Conservation (phyloP, 2,797 vertebrate species). For the Hybognathus amarus region DNA sequence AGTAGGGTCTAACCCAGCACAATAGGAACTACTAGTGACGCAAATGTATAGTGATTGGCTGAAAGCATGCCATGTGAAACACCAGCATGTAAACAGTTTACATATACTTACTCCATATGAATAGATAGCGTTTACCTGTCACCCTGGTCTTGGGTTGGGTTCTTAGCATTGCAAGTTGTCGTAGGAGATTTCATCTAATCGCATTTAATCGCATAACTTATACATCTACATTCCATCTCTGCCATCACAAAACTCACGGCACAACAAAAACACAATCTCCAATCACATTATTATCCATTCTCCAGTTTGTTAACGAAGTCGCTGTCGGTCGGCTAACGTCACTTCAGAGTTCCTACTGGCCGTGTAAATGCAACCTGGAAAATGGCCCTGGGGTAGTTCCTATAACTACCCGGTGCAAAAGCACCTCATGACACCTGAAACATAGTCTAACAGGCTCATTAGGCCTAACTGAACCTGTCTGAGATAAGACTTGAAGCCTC, state of each 20-base stretch:
- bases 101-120: background rate
- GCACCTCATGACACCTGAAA: background rate
- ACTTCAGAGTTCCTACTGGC: background rate
- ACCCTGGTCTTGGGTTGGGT: background rate
- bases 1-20: no score
- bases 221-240: background rate
- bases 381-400: background rate
- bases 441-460: background rate
- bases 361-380: background rate
- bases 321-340: background rate
- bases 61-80: background rate
- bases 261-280: background rate
- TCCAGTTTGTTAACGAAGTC: background rate
- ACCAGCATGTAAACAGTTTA: background rate
- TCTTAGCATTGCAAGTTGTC: background rate
- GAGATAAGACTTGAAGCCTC: background rate
- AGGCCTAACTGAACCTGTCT: background rate
- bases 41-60: background rate
- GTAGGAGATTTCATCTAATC: background rate
- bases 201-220: background rate
- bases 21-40: background rate
- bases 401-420: background rate
- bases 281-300: background rate
- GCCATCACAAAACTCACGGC: background rate
- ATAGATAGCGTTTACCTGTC: background rate